Percentiles rank a stretch among this genome's conserved stretches.
phyloP scores from a whole-genome alignment of 2,113 vertebrate genomes.

The Apistogramma diplotaenia region DNA sequence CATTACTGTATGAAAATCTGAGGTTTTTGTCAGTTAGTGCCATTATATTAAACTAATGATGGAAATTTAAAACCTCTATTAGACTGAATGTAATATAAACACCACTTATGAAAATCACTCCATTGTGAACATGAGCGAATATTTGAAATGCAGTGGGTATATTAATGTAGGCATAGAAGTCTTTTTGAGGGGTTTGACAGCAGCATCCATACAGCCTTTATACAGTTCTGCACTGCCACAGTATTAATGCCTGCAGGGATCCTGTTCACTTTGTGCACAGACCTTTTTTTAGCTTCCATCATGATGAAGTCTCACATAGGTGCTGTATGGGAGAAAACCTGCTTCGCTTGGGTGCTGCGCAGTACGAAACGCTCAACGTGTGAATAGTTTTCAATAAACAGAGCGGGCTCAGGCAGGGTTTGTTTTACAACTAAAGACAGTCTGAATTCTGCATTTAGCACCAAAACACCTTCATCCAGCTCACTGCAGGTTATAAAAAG shows the following conservation, averaged over 20 bases:
- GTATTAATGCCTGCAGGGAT: not conserved
- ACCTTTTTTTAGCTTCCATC: not conserved
- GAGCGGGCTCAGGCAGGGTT: not conserved
- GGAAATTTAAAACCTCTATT: not conserved
- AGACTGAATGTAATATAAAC: not conserved
- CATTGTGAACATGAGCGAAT: not conserved
- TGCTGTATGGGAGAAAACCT: slow-evolving; percentile 3
- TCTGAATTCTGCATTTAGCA: not conserved
- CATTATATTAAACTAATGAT: slow-evolving; percentile 4
- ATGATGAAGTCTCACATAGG: not conserved
- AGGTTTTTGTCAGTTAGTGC: not conserved
- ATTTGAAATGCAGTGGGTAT: slow-evolving; percentile 6
- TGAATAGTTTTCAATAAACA: not conserved
- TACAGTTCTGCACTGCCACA: not conserved
- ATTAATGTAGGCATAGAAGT: slow-evolving; percentile 6
- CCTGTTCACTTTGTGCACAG: slow-evolving; percentile 1
- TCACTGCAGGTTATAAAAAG: not conserved
- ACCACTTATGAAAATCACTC: not conserved
- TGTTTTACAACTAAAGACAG: not conserved
- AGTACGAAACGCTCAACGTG: not conserved
- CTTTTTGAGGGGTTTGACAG: not conserved
- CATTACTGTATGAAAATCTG: not conserved
- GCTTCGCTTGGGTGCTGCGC: not conserved
- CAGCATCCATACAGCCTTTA: not conserved
- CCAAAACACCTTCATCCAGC: not conserved